Percentiles rank a stretch among this genome's conserved stretches.
Evolutionary conservation across 2,113 vertebrate species (phyloP).

Genomic region (Nannobrachium achirus): DNA sequence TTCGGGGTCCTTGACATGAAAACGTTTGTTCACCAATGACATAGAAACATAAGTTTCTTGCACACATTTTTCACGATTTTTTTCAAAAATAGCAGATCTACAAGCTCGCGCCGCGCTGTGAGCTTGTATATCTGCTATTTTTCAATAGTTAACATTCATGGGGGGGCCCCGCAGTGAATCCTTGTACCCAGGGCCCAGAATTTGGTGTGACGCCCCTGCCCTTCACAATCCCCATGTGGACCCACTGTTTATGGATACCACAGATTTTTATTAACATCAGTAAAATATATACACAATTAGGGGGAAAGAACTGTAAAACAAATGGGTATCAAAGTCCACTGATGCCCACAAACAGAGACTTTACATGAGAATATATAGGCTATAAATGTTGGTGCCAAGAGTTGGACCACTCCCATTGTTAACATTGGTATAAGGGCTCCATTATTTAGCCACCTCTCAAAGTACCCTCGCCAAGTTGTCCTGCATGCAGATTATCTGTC

Average conservation of each 20-base stretch:
- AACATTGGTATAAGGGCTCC: slow-evolving; percentile 34
- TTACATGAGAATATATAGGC: slow-evolving; percentile 17
- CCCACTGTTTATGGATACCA: neutral
- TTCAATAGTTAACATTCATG: no score
- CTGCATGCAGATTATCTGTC: slow-evolving; percentile 51
- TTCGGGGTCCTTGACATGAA: no score
- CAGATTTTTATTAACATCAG: slow-evolving; percentile 30
- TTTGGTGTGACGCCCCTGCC: no score
- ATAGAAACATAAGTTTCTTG: no score
- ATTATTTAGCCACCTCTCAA: slow-evolving; percentile 44
- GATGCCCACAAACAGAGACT: slow-evolving; percentile 48
- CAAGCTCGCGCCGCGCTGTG: no score
- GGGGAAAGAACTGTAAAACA: slow-evolving; percentile 28
- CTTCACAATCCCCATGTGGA: slow-evolving; percentile 23
- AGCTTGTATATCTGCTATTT: no score
- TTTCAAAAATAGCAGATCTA: no score
- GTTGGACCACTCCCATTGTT: slow-evolving; percentile 42
- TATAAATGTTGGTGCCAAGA: slow-evolving; percentile 29
- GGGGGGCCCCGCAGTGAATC: no score
- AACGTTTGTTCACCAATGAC: no score
- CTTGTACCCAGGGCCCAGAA: no score
- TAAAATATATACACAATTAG: slow-evolving; percentile 25
- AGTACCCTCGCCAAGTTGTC: slow-evolving; percentile 54
- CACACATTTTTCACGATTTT: no score
- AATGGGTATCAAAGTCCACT: neutral